Conservation (phyloP, 2,888 invertebrate genomes). For the Augochlorella aurata region DNA sequence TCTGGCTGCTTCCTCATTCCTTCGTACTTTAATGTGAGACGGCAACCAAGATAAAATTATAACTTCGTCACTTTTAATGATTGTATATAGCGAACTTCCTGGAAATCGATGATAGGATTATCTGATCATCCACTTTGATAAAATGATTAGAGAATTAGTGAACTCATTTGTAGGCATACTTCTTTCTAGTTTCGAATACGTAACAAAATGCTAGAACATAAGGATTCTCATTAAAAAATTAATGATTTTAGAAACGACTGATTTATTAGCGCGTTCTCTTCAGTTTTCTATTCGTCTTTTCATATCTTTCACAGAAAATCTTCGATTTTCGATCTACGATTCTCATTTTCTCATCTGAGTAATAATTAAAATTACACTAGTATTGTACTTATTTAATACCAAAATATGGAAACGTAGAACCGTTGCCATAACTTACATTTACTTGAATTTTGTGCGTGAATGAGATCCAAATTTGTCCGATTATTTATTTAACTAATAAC, state of each 20-base stretch:
- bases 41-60: constrained; percentile 2
- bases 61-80: background rate
- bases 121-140: background rate
- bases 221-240: no score
- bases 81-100: background rate
- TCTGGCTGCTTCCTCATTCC: constrained; percentile 14
- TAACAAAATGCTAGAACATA: background rate
- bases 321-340: no score
- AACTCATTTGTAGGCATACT: background rate
- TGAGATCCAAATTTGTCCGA: no score
- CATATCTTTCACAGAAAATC: background rate
- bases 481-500: no score
- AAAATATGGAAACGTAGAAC: no score
- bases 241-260: no score
- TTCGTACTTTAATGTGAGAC: constrained; percentile 1
- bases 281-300: background rate
- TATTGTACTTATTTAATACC: no score
- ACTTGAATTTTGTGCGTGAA: background rate
- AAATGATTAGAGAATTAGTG: background rate
- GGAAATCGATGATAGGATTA: background rate
- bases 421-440: background rate
- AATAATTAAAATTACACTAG: no score
- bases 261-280: background rate
- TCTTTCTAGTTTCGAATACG: background rate
- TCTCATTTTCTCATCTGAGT: no score